A percentile compares a stretch with the other conserved stretches of the same genome.
These are phyloP conservation scores for Steinernema carpocapsae DNA, from an alignment of 2,888 invertebrate genomes.

Conservation along the genomic window DNA sequence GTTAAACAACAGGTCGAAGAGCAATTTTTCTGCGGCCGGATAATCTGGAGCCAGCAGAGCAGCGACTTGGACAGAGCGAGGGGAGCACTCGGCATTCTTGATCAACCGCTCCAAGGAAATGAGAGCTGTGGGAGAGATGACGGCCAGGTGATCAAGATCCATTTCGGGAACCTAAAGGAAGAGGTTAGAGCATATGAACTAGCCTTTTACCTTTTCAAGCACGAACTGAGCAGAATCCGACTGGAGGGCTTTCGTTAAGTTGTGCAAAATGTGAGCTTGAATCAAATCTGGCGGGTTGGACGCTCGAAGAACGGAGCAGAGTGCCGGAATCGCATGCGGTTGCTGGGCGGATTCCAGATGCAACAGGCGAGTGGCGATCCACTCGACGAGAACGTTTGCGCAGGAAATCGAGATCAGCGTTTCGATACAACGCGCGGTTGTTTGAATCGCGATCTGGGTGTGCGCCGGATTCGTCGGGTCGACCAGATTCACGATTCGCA, in stretches of 20 bases:
- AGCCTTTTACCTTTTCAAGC: constrained; percentile 43
- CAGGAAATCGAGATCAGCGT: constrained; percentile 53
- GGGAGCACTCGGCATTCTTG: constrained; percentile 49
- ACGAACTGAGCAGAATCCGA: constrained; percentile 53
- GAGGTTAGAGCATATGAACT: background rate
- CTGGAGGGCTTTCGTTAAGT: constrained; percentile 55
- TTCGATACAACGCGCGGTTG: constrained; percentile 56
- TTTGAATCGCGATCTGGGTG: constrained; percentile 53
- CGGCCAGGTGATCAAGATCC: constrained; percentile 47
- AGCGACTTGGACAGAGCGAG: constrained; percentile 51
- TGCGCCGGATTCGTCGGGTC: constrained; percentile 53
- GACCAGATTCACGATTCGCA: constrained; percentile 60
- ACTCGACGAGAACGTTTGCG: constrained; percentile 60
- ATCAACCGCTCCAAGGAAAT: constrained; percentile 47
- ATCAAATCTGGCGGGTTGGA: constrained; percentile 55
- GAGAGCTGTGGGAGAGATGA: constrained; percentile 48
- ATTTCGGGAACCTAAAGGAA: constrained; percentile 38
- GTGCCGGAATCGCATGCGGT: constrained; percentile 59
- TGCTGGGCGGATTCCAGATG: constrained; percentile 51
- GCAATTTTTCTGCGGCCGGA: constrained; percentile 53
- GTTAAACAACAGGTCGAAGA: constrained; percentile 46
- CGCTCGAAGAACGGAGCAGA: constrained; percentile 55
- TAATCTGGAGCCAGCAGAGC: constrained; percentile 52
- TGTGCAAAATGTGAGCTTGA: constrained; percentile 56
- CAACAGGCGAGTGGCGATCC: constrained; percentile 58